A percentile compares a stretch with the other conserved stretches of the same genome.
phyloP scores from a whole-genome alignment of 2,113 vertebrate species.

The Monarcha castaneiventris region DNA sequence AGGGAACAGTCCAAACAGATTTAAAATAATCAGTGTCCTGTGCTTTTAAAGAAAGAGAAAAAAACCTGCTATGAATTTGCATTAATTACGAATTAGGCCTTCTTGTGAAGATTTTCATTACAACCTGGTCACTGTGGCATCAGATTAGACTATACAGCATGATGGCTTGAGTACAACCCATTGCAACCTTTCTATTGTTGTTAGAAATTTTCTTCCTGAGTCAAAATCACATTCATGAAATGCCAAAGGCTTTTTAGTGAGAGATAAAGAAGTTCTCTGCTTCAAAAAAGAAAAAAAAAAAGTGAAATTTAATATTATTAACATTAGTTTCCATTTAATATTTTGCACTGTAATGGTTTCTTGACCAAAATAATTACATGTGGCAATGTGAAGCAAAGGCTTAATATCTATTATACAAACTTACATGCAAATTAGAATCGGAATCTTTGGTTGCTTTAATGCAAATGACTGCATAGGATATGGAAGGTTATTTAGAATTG shows the following conservation, averaged over 20 bases:
- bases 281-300: neutral
- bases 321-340: neutral
- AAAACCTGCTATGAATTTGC: neutral
- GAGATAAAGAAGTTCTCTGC: neutral
- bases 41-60: neutral
- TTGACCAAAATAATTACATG: neutral
- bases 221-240: neutral
- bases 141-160: neutral
- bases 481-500: neutral
- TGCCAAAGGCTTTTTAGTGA: neutral
- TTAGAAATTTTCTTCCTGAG: neutral
- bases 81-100: neutral
- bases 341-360: neutral
- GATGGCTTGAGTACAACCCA: neutral
- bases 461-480: neutral
- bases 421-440: neutral
- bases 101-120: neutral
- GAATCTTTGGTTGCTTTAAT: neutral
- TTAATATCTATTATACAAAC: neutral
- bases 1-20: neutral
- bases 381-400: neutral
- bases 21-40: neutral
- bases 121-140: neutral
- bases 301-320: neutral
- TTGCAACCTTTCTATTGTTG: neutral